These are phyloP conservation scores for Aeoliscus strigatus DNA, from an alignment of 2,797 vertebrate genomes.

Conservation along the genomic window DNA sequence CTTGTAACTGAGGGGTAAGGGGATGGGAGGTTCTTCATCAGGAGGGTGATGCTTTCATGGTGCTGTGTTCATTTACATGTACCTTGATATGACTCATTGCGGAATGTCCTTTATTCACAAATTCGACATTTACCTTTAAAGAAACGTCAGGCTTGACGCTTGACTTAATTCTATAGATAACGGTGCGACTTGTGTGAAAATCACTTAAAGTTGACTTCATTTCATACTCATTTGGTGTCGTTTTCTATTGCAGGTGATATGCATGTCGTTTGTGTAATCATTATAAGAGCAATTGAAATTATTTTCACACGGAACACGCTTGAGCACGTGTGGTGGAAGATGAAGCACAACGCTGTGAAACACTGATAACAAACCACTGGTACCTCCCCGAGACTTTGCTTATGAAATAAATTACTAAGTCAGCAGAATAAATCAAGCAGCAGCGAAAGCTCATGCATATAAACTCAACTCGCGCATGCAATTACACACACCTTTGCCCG, in stretches of 20 bases:
- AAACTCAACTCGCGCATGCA: constrained; percentile 5
- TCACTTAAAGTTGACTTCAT: neutral
- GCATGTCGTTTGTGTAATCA: too few relatives aligned
- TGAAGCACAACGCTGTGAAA: constrained; percentile 6
- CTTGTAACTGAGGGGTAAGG: constrained; percentile 24
- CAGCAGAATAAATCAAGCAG: too few relatives aligned
- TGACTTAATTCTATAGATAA: neutral
- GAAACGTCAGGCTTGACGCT: neutral
- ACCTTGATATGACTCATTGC: constrained; percentile 2
- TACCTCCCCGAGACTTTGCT: neutral
- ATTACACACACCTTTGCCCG: constrained; percentile 2
- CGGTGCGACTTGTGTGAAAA: neutral
- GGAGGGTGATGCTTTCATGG: constrained; percentile 32
- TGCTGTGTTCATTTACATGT: constrained; percentile 21
- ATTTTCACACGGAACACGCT: constrained; percentile 8
- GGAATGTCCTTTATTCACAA: neutral
- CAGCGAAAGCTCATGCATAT: too few relatives aligned
- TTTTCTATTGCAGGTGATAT: too few relatives aligned
- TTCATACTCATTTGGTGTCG: neutral
- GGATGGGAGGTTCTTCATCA: constrained; percentile 38
- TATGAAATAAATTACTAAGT: constrained; percentile 18
- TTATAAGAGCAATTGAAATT: too few relatives aligned
- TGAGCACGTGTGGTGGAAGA: constrained; percentile 4
- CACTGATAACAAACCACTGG: constrained; percentile 14
- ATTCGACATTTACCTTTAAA: neutral